Evolutionary conservation across 2,797 vertebrate genomes (phyloP), one percentile per base, ranked within the genome.

Genomic region (Oreochromis mossambicus): DNA sequence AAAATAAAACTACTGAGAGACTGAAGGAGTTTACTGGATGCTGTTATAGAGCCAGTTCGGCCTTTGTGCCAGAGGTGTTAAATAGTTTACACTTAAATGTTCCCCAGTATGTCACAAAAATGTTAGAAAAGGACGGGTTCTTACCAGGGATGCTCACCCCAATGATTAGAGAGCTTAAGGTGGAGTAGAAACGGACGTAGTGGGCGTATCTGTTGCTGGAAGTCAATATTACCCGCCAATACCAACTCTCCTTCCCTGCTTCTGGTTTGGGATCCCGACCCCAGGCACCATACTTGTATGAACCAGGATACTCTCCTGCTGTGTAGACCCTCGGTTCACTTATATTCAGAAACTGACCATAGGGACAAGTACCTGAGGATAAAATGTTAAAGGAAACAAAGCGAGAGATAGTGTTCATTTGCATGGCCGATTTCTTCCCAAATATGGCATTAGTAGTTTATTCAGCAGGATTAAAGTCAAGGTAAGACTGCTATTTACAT

Each of bases 201-300:
- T 96, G 51, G 32, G 88, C 26, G 5, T 4, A 92, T 56, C 5
- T 87, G 50, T 95, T 94, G 86, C 90, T 84, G 50, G 81, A 85
- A 9, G 94, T 95, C 90, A 97, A 2, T 6, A 92, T 83, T 17
- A 96, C 95, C 77, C 93, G 24, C 96, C 96, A 97, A 38, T 96
- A 90, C 93, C 94, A 95, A 63, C 50, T 89, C 88, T 96, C 93
- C 61, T 94, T 95, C 48, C 95, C 96, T 1, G 26, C 43, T 15
- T 77, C 89, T 10, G 96, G 96, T 75, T 92, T 92, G 2, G 96
- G 94, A 81, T 97, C 96, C 51, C 82, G 94, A 56, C 96, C 96
- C 96, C 96, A 97, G 50, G 94, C 92, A 7, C 96, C 96, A 11
- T 90, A 96, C 34, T 66, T 8, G 68, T 90, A 91, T 0, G 93